A percentile compares a stretch with the other conserved stretches of the same genome.
phyloP scores from a whole-genome alignment of 2,797 vertebrate species.

The Sciaenops ocellatus region DNA sequence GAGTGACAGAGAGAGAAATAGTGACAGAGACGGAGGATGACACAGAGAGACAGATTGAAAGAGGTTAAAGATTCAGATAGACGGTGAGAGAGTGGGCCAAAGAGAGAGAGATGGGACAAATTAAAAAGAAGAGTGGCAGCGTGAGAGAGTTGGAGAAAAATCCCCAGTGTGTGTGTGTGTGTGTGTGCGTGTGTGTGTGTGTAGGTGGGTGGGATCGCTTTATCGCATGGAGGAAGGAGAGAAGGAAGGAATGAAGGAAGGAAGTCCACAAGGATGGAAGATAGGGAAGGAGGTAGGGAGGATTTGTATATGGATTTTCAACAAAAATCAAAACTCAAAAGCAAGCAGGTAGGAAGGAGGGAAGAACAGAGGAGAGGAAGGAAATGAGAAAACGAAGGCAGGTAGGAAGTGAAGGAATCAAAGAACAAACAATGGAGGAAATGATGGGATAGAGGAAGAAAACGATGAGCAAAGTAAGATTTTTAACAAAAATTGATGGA shows the following conservation, averaged over 20 bases:
- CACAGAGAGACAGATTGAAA: conserved; percentile 69
- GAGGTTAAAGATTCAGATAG: conserved; percentile 75
- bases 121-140: conserved; percentile 42
- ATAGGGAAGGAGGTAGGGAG: neutral
- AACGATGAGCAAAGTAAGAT: too few relatives aligned
- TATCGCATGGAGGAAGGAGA: conserved; percentile 14
- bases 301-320: neutral
- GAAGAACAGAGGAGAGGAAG: neutral
- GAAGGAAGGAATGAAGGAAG: neutral
- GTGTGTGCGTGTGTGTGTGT: neutral
- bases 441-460: too few relatives aligned
- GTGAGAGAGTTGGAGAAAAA: conserved; percentile 15
- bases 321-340: neutral
- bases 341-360: neutral
- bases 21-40: conserved; percentile 65
- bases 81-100: conserved; percentile 34
- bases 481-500: too few relatives aligned
- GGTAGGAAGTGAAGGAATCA: neutral
- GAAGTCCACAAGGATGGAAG: too few relatives aligned
- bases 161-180: conserved; percentile 1
- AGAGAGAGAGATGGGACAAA: conserved; percentile 49
- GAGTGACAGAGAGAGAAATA: conserved; percentile 58
- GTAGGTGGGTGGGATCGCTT: neutral
- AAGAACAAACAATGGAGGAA: neutral
- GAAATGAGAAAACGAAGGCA: neutral